Evolutionary conservation across 2,113 vertebrate genomes (phyloP), one percentile per base, ranked within the genome.

Genomic region (Synchiropus splendidus): DNA sequence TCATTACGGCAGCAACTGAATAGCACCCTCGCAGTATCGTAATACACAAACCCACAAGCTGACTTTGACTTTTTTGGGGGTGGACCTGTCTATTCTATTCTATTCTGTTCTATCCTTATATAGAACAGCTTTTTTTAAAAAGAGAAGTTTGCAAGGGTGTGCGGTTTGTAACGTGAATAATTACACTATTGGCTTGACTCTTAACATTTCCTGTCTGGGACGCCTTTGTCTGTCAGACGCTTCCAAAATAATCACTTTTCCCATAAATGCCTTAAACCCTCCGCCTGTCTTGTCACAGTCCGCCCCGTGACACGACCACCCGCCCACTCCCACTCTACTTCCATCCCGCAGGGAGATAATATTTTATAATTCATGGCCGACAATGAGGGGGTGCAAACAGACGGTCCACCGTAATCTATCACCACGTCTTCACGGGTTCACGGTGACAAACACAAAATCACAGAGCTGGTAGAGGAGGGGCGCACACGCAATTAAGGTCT

Each of bases 391-490:
- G 83, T 15, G 6, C 77, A 85, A 86, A 84, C 90, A 94, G 89
- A 94, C 89, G 89, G 86, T 84, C 84, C 74, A 64, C 86, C 83
- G 79, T 91, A 87, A 94, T 95, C 85, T 84, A 91, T 94, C 91
- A 90, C 77, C 62, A 75, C 84, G 72, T 81, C 55, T 37, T 43
- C 41, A 14, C 41, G 60, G 69, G 41, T 43, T 54, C 46, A 21
- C 50, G 1, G 61, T 75, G 76, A 76, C n/a, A n/a, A n/a, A n/a
- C 66, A 70, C 67, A 52, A 70, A 69, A 72, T 79, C 52, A 51
- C 31, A 35, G 55, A 57, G 74, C 67, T 61, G 57, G 65, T 70
- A 71, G 77, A 75, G 21, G 2, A 8, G n/a, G 13, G 15, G 11
- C 2, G 84, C 71, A 86, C 86, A 91, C 80, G 78, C 84, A 85